Evolutionary conservation across 64 coral and sea anemone genomes (phyloP).

Genomic region (Actinia equina): DNA sequence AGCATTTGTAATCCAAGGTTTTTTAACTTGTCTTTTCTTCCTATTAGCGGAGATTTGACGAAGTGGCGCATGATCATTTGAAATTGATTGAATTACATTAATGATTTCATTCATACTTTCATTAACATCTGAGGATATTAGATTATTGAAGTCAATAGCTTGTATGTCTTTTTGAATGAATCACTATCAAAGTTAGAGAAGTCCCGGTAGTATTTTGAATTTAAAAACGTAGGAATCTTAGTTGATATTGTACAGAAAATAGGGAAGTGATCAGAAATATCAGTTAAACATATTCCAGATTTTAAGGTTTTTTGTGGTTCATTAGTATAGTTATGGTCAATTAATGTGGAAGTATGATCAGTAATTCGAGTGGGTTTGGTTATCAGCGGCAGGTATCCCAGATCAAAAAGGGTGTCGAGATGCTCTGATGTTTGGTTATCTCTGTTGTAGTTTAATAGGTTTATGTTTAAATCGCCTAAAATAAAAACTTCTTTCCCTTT

Average conservation of each 20-base stretch:
- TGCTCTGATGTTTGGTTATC: constrained; percentile 52
- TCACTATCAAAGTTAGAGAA: constrained; percentile 47
- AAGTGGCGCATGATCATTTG: constrained; percentile 47
- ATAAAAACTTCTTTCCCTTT: constrained; percentile 39
- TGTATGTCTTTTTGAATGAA: constrained; percentile 30
- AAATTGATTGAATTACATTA: not conserved
- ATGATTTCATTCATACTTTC: constrained; percentile 34
- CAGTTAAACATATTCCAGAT: too few relatives aligned
- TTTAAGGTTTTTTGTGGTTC: too few relatives aligned
- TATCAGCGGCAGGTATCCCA: constrained; percentile 40
- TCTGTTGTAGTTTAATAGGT: constrained; percentile 38
- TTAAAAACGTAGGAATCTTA: constrained; percentile 18
- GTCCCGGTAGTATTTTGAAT: constrained; percentile 31
- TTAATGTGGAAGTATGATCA: too few relatives aligned
- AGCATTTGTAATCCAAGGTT: constrained; percentile 38
- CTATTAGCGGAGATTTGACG: not conserved
- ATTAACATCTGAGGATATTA: constrained; percentile 22
- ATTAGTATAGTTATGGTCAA: too few relatives aligned
- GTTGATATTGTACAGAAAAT: constrained; percentile 44
- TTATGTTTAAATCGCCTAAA: too few relatives aligned
- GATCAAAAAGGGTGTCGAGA: constrained; percentile 42
- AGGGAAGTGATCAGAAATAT: constrained; percentile 48
- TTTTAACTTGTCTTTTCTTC: constrained; percentile 28
- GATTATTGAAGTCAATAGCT: constrained; percentile 31
- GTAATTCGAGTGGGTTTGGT: constrained; percentile 60